These are phyloP conservation scores for Anthopleura sola DNA, from an alignment of 64 coral and sea anemone genomes.

Conservation along the genomic window DNA sequence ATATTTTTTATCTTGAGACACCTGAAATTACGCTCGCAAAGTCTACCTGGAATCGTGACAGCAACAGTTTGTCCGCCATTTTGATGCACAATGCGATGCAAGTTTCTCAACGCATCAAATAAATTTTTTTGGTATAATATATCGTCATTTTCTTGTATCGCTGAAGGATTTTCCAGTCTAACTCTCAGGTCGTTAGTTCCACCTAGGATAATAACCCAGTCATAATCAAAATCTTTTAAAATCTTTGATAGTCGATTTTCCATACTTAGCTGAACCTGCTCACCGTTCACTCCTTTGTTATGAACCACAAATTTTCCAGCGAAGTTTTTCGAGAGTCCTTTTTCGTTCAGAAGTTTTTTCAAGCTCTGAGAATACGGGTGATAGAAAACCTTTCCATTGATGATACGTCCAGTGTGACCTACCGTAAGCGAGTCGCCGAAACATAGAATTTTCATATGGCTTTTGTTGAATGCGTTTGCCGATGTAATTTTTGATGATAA, in stretches of 20 bases:
- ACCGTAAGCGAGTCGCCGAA: slow-evolving; percentile 70
- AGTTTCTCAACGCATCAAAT: slow-evolving; percentile 37
- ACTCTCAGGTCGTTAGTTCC: slow-evolving; percentile 62
- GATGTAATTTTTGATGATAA: not conserved
- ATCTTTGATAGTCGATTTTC: slow-evolving; percentile 26
- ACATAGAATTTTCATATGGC: slow-evolving; percentile 53
- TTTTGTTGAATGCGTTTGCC: not conserved
- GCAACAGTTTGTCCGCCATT: slow-evolving; percentile 43
- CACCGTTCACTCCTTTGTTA: slow-evolving; percentile 36
- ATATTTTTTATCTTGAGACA: slow-evolving; percentile 33
- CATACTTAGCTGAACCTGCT: slow-evolving; percentile 49
- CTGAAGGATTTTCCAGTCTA: not conserved
- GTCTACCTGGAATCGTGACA: slow-evolving; percentile 52
- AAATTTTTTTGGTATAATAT: not conserved
- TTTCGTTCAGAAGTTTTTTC: slow-evolving; percentile 29
- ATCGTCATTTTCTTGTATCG: slow-evolving; percentile 3
- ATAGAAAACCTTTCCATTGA: not conserved
- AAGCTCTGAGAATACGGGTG: slow-evolving; percentile 61
- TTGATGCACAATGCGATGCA: slow-evolving; percentile 30
- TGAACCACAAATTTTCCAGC: slow-evolving; percentile 14
- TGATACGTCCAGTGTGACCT: not conserved
- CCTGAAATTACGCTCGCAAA: slow-evolving; percentile 30
- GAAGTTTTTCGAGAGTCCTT: not conserved
- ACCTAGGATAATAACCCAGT: slow-evolving; percentile 75
- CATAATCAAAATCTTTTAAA: slow-evolving; percentile 18